Evolutionary conservation across 1,140 invertebrate genomes (phyloP), one percentile per base, ranked within the genome.

Genomic region (Penaeus chinensis): DNA sequence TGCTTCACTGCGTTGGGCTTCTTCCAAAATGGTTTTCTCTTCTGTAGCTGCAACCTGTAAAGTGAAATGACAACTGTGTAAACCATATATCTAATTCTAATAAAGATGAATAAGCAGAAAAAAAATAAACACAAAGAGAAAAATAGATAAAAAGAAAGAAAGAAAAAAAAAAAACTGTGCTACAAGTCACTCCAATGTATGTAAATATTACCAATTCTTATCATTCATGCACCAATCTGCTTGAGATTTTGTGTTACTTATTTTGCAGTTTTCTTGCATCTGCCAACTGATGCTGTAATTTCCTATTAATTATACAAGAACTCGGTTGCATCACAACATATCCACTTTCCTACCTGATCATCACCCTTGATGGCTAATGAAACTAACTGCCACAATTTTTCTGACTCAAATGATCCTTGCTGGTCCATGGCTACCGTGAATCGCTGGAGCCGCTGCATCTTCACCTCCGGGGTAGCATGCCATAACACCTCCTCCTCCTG

Each of bases 21-120:
- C 96, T 91, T 99, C 97, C 69, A 98, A 93, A 76, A 95, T 92
- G 8, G 96, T 97, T 93, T 99, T 99, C 90, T 97, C 96, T 80
- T 97, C 95, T 5, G 97, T 99, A 0, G 97, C 97, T 20, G 94
- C 95, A 61, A 95, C 92, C 92, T 95, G 92, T 90, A 90, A 61
- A 69, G 19, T 47, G 47, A 37, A 71, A 47, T 66, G 62, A 27
- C 24, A 2, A 20, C n/a, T 61, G 63, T 63, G n/a, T 32, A 27
- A 20, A 32, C 62, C 32, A 62, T 27, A 24, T 27, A 79, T 77
- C 37, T 16, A 69, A n/a, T 19, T 74, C 0, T 24, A 63, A 85
- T 84, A 27, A 10, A 78, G 0, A 78, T 78, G 11, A 19, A 22
- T n/a, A 71, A n/a, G 13, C n/a, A 24, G 66, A 76, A 2, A 76